phyloP scores from a whole-genome alignment of 2,797 vertebrate species.

The Scomberomorus guttatus region DNA sequence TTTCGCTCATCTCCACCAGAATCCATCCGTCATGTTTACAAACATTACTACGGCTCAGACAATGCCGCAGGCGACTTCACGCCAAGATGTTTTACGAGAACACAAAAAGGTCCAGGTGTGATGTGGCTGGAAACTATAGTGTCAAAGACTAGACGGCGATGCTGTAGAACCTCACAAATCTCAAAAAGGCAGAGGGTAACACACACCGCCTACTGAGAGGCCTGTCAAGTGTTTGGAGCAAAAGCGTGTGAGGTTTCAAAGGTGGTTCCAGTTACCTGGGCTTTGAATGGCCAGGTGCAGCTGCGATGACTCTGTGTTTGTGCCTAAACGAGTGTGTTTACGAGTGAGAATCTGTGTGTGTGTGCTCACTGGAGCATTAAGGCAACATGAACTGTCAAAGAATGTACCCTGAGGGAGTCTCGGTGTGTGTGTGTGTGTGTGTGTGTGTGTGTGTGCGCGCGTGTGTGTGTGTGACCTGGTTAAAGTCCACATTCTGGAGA shows the following conservation, averaged over 20 bases:
- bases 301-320: slow-evolving; percentile 60
- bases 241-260: slow-evolving; percentile 64
- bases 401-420: slow-evolving; percentile 66
- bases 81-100: not conserved
- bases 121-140: slow-evolving; percentile 13
- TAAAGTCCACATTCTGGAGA: slow-evolving; percentile 79
- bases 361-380: slow-evolving; percentile 50
- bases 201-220: slow-evolving; percentile 26
- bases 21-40: not conserved
- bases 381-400: slow-evolving; percentile 70
- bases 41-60: not conserved
- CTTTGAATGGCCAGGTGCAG: slow-evolving; percentile 72
- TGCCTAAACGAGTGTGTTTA: slow-evolving; percentile 52
- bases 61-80: slow-evolving; percentile 13
- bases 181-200: slow-evolving; percentile 4
- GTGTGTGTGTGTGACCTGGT: slow-evolving; percentile 57
- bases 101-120: slow-evolving; percentile 30
- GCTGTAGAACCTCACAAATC: not conserved
- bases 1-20: not conserved
- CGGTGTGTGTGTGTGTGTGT: not conserved
- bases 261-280: slow-evolving; percentile 66
- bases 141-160: slow-evolving; percentile 14
- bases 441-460: slow-evolving; percentile 35
- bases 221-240: slow-evolving; percentile 48
- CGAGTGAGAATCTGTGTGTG: slow-evolving; percentile 13